phyloP scores from a whole-genome alignment of 2,113 vertebrate species.

The Neogobius melanostomus region DNA sequence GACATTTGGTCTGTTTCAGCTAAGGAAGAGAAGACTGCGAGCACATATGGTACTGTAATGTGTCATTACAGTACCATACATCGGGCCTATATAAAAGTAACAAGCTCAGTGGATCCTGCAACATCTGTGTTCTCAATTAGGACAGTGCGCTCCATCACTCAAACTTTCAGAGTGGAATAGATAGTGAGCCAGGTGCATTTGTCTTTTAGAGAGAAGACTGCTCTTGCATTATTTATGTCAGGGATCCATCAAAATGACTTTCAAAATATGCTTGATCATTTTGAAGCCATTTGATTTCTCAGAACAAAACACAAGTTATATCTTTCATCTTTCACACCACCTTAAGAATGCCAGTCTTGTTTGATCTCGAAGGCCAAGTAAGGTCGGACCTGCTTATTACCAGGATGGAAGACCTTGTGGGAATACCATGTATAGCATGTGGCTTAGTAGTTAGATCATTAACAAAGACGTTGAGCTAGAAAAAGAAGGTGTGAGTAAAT shows the following conservation, averaged over 20 bases:
- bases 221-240: not conserved
- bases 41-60: not conserved
- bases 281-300: not conserved
- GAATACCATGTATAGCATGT: too few relatives aligned
- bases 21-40: too few relatives aligned
- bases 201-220: not conserved
- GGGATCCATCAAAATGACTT: not conserved
- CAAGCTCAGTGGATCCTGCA: not conserved
- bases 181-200: slow-evolving; percentile 5
- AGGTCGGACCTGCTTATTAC: too few relatives aligned
- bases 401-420: too few relatives aligned
- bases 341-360: too few relatives aligned
- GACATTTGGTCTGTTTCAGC: not conserved
- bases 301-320: too few relatives aligned
- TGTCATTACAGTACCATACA: slow-evolving; percentile 1
- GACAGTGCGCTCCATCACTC: not conserved
- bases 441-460: too few relatives aligned
- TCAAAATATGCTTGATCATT: slow-evolving; percentile 1
- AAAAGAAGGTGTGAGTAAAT: too few relatives aligned
- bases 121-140: slow-evolving; percentile 8
- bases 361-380: too few relatives aligned
- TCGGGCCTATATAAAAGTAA: not conserved
- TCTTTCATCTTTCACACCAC: too few relatives aligned
- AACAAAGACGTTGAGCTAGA: too few relatives aligned
- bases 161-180: slow-evolving; percentile 1